A percentile compares a stretch with the other conserved stretches of the same genome.
phyloP scores from a whole-genome alignment of 1,140 invertebrate genomes.

The Radopholus similis region DNA sequence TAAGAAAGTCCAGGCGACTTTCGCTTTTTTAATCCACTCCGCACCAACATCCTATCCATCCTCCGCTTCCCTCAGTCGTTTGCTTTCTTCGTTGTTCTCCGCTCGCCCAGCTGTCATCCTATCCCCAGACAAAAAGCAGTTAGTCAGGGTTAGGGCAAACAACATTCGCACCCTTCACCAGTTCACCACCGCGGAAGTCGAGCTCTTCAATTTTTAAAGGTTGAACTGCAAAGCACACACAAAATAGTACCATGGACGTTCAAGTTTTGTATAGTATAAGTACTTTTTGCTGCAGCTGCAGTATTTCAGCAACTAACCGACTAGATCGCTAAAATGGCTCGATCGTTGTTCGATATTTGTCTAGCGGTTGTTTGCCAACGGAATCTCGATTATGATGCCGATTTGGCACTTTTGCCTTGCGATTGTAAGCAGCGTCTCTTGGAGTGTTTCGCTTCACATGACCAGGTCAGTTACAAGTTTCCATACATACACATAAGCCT shows the following conservation, averaged over 20 bases:
- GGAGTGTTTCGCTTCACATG: slow-evolving; percentile 58
- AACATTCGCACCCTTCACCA: neutral
- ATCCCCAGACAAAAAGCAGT: slow-evolving; percentile 1
- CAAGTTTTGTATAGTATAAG: neutral
- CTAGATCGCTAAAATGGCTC: too few relatives aligned
- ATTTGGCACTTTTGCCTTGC: slow-evolving; percentile 43
- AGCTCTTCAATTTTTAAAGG: neutral
- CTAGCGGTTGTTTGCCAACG: slow-evolving; percentile 50
- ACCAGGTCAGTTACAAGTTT: slow-evolving; percentile 37
- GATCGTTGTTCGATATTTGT: slow-evolving; percentile 53
- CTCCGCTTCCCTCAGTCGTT: neutral
- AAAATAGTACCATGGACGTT: neutral
- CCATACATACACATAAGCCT: slow-evolving; percentile 9
- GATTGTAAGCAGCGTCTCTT: slow-evolving; percentile 53
- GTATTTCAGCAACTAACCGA: too few relatives aligned
- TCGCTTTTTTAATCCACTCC: neutral
- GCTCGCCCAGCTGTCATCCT: neutral
- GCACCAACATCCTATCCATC: neutral
- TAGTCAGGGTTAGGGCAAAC: too few relatives aligned
- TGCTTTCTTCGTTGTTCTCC: neutral
- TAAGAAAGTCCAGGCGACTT: neutral
- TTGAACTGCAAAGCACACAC: neutral
- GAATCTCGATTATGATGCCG: slow-evolving; percentile 33
- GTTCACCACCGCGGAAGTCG: neutral
- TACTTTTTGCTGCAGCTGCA: too few relatives aligned